Conservation (phyloP, 2,888 invertebrate genomes). For the Leistus spinibarbis region DNA sequence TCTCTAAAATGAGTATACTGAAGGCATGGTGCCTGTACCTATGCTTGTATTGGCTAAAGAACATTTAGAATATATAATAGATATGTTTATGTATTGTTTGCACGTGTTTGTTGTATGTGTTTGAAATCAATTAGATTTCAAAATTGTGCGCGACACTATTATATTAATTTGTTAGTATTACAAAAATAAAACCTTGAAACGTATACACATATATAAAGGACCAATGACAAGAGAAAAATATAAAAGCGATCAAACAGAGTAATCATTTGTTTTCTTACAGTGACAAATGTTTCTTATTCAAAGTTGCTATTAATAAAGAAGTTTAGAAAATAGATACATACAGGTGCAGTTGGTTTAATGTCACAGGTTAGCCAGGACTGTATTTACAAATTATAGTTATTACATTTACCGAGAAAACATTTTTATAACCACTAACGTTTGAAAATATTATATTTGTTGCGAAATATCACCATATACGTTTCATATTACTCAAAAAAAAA, state of each 20-base stretch:
- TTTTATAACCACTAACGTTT: too few relatives aligned
- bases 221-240: slow-evolving; percentile 34
- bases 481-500: too few relatives aligned
- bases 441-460: too few relatives aligned
- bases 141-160: background rate
- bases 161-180: background rate
- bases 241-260: slow-evolving; percentile 18
- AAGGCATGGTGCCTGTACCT: too few relatives aligned
- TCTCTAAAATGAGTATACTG: too few relatives aligned
- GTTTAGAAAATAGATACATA: slow-evolving; percentile 34
- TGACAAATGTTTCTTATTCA: slow-evolving; percentile 35
- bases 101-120: background rate
- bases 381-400: background rate
- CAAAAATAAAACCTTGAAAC: background rate
- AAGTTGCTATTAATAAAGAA: slow-evolving; percentile 30
- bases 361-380: background rate
- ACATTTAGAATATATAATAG: too few relatives aligned
- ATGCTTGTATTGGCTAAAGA: too few relatives aligned
- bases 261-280: slow-evolving; percentile 24
- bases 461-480: too few relatives aligned
- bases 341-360: slow-evolving; percentile 27
- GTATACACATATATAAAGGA: background rate
- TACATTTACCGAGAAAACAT: too few relatives aligned
- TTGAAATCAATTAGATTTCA: background rate
- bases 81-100: too few relatives aligned